Percentiles rank a stretch among this genome's conserved stretches.
These are phyloP conservation scores for Dipodomys merriami DNA, from an alignment of 2,113 vertebrate genomes.

Conservation along the genomic window DNA sequence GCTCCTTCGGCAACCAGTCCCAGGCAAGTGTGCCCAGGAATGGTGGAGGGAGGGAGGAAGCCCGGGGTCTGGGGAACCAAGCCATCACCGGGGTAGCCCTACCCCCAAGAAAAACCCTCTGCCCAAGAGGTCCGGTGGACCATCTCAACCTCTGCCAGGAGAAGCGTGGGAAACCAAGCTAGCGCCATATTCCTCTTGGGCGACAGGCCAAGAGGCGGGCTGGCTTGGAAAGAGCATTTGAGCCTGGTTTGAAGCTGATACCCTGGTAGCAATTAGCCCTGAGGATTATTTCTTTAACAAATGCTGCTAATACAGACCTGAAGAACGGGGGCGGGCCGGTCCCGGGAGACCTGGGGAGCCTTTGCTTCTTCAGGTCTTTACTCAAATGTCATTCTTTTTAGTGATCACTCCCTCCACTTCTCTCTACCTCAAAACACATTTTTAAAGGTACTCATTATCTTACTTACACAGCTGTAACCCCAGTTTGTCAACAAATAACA, in stretches of 20 bases:
- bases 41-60: conserved; percentile 54
- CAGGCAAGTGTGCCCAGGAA: conserved; percentile 13
- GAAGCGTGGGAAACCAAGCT: not conserved
- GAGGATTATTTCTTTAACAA: conserved; percentile 36
- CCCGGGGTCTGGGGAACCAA: not conserved
- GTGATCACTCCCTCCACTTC: not conserved
- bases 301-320: not conserved
- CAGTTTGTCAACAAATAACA: no score
- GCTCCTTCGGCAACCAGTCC: conserved; percentile 55
- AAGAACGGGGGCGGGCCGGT: not conserved
- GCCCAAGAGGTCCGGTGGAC: not conserved
- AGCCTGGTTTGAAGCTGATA: conserved; percentile 19
- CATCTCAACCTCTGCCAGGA: not conserved
- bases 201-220: not conserved
- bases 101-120: not conserved
- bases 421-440: not conserved
- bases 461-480: no score
- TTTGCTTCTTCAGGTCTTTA: not conserved
- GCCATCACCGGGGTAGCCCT: not conserved
- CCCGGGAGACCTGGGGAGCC: not conserved
- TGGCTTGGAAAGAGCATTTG: conserved; percentile 13
- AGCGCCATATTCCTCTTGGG: not conserved
- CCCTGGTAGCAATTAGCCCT: conserved; percentile 18
- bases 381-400: not conserved
- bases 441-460: not conserved